Evolutionary conservation across 2,888 invertebrate species (phyloP).

Genomic region (Nemapogon koenigi): DNA sequence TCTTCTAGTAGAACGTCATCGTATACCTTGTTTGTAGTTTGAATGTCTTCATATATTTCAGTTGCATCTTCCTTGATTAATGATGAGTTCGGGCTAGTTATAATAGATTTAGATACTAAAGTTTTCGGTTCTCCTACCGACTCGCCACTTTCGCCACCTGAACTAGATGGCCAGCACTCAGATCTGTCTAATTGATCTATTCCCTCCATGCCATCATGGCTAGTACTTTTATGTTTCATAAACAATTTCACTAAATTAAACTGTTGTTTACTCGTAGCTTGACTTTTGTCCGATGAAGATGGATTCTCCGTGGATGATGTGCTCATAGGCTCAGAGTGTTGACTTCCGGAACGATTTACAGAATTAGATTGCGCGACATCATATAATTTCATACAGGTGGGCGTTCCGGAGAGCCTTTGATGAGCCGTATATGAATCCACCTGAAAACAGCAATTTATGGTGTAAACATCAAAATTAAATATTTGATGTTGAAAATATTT

Average conservation of each 20-base stretch:
- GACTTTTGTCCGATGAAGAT: constrained; percentile 53
- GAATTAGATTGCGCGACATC: constrained; percentile 46
- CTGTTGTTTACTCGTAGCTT: constrained; percentile 72
- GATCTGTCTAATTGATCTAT: constrained; percentile 77
- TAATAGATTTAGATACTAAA: constrained; percentile 29
- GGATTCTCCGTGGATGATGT: constrained; percentile 60
- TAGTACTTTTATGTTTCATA: constrained; percentile 88
- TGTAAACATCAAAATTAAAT: constrained; percentile 15
- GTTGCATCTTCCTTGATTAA: constrained; percentile 33
- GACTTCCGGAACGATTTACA: constrained; percentile 34
- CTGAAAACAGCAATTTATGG: constrained; percentile 32
- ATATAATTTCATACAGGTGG: constrained; percentile 55
- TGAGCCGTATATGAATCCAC: constrained; percentile 56
- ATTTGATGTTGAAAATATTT: background rate
- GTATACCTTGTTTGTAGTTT: constrained; percentile 40
- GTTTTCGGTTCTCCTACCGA: constrained; percentile 56
- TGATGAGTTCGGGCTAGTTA: constrained; percentile 15
- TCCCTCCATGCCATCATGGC: constrained; percentile 75
- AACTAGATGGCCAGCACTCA: constrained; percentile 78
- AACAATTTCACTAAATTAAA: constrained; percentile 87
- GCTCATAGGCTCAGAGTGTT: constrained; percentile 60
- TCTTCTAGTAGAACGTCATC: constrained; percentile 55
- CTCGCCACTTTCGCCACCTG: constrained; percentile 68
- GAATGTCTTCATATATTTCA: constrained; percentile 47
- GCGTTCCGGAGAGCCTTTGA: constrained; percentile 47